phyloP scores from a whole-genome alignment of 2,113 vertebrate species.

The Coracopsis vasa region DNA sequence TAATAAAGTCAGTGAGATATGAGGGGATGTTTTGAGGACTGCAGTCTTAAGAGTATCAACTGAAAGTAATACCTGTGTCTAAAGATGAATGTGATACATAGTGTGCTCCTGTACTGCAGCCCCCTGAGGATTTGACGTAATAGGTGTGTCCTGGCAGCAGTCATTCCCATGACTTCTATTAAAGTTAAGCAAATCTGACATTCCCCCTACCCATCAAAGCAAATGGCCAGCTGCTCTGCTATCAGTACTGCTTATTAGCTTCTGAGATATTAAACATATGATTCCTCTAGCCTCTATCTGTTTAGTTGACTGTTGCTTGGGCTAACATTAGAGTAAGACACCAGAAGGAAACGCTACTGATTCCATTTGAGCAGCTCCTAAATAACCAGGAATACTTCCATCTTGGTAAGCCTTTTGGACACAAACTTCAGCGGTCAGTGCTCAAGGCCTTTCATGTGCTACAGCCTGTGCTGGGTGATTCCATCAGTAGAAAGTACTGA shows the following conservation, averaged over 20 bases:
- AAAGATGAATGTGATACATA: background rate
- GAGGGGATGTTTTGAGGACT: background rate
- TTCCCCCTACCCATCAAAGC: background rate
- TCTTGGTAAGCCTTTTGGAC: too few relatives aligned
- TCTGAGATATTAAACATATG: background rate
- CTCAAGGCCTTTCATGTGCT: background rate
- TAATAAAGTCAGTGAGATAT: background rate
- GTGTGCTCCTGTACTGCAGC: background rate
- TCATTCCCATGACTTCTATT: background rate
- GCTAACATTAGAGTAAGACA: background rate
- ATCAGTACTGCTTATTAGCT: background rate
- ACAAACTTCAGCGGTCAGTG: background rate
- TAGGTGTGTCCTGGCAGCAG: background rate
- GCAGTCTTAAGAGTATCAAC: background rate
- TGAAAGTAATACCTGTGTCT: background rate
- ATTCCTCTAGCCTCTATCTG: background rate
- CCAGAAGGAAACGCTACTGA: background rate
- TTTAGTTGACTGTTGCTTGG: background rate
- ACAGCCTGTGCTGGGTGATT: accelerated
- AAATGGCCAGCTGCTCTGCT: background rate
- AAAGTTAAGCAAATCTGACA: background rate
- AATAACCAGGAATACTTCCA: background rate
- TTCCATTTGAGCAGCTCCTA: background rate
- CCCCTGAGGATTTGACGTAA: background rate
- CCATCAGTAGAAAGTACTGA: background rate